A percentile compares a stretch with the other conserved stretches of the same genome.
These are phyloP conservation scores for Griposia aprilina DNA, from an alignment of 2,888 invertebrate genomes.

Conservation along the genomic window DNA sequence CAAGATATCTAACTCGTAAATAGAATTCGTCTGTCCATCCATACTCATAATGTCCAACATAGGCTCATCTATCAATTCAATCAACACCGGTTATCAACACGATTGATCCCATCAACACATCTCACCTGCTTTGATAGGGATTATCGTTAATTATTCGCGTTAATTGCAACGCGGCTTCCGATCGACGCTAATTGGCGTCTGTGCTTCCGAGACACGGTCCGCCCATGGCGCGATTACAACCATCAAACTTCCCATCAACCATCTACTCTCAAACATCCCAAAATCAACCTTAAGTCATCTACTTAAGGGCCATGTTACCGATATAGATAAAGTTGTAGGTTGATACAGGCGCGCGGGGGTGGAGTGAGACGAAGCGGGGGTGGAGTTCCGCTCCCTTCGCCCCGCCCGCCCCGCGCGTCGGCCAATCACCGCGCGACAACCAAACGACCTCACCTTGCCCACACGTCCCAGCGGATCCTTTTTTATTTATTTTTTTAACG, in stretches of 20 bases:
- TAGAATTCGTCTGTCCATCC: not conserved
- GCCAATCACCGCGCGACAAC: slow-evolving; percentile 83
- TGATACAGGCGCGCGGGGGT: slow-evolving; percentile 80
- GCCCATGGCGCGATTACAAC: slow-evolving; percentile 89
- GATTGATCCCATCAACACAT: slow-evolving; percentile 61
- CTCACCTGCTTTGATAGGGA: slow-evolving; percentile 65
- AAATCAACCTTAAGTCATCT: slow-evolving; percentile 71
- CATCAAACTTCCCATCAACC: slow-evolving; percentile 80
- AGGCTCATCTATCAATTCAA: slow-evolving; percentile 8
- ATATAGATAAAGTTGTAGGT: slow-evolving; percentile 82
- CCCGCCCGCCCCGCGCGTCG: slow-evolving; percentile 83
- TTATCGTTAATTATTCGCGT: slow-evolving; percentile 79
- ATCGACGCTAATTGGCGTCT: slow-evolving; percentile 88
- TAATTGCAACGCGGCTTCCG: slow-evolving; percentile 82
- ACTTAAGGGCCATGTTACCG: slow-evolving; percentile 75
- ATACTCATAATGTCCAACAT: not conserved
- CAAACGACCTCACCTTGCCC: slow-evolving; percentile 87
- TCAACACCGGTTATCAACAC: slow-evolving; percentile 51
- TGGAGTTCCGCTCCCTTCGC: slow-evolving; percentile 82
- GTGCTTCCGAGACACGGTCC: slow-evolving; percentile 84
- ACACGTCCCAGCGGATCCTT: slow-evolving; percentile 86
- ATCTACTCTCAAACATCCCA: slow-evolving; percentile 69
- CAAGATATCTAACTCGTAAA: not conserved
- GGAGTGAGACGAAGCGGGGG: slow-evolving; percentile 83
- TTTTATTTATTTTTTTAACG: slow-evolving; percentile 77